Base-by-base conservation (phyloP, 2,113 vertebrate species). In the Plecotus auritus region DNA sequence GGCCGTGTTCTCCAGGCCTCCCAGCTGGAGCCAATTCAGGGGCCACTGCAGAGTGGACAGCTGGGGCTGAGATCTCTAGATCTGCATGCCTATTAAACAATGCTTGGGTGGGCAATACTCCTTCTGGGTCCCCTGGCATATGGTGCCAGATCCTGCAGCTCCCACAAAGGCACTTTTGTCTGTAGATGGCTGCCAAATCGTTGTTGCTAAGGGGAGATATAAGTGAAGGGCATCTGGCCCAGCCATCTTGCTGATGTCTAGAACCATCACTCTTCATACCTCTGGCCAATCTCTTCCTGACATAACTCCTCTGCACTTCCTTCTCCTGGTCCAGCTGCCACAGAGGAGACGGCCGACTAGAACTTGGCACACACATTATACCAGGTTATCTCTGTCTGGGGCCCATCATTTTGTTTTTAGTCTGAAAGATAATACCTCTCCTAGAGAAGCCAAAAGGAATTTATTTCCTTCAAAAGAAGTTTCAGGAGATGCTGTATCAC, bases 371-470 rank as follows among this genome's bases (percentile, higher is more conserved):
- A 73, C 32, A 35, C 47, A 77, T 35, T 76, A 72, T 23, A 88
- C 32, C 47, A n/a, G 81, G 51, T 82, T 85, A 37, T 84, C 45
- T 90, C 90, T n/a, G 42, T 90, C 81, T 95, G 22, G 35, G 20
- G 45, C 49, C 67, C 81, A 92, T 73, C 59, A 64, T 85, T 90
- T 94, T 95, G 77, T 82, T 96, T 96, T 82, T 40, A 51, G 61
- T 88, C 85, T 95, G 91, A 90, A 95, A 95, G 81, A 69, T 90
- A 77, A 96, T 88, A 66, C 77, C 77, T 94, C 47, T 51, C 17
- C 49, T 93, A 23, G 35, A 80, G 67, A 91, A 95, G 72, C 64
- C 61, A 76, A 88, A 61, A 96, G 42, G 89, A 94, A 80, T 81
- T 18, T 74, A 84, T 90, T 88, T 95, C 84, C 84, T 90, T 93